Percentiles rank a stretch among this genome's conserved stretches.
Conservation (phyloP, 2,797 vertebrate species). For the Aplochiton taeniatus region DNA sequence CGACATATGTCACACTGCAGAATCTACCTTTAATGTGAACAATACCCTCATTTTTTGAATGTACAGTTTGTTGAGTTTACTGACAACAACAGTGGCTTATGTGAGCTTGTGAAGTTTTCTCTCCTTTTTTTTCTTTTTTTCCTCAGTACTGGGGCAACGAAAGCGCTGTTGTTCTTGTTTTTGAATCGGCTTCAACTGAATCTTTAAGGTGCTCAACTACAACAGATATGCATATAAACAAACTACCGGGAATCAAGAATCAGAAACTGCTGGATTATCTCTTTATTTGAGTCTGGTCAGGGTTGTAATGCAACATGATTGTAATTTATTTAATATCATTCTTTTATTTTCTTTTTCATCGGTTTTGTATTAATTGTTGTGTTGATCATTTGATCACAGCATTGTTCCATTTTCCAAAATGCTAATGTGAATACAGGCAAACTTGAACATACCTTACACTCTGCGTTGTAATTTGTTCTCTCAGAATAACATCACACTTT, state of each 20-base stretch:
- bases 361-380: constrained; percentile 41
- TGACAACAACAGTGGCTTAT: constrained; percentile 60
- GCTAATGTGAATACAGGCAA: constrained; percentile 49
- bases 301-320: constrained; percentile 64
- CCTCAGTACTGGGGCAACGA: not conserved
- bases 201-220: constrained; percentile 63
- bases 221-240: constrained; percentile 23
- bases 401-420: constrained; percentile 40
- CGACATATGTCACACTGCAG: not conserved
- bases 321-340: constrained; percentile 52
- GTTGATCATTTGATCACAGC: constrained; percentile 40
- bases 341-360: constrained; percentile 31
- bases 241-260: constrained; percentile 55
- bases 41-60: constrained; percentile 68
- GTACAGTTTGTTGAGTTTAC: constrained; percentile 56
- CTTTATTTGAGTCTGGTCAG: constrained; percentile 40
- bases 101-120: constrained; percentile 44
- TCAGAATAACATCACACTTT: not conserved
- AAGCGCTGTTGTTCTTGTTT: constrained; percentile 33
- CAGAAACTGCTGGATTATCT: constrained; percentile 48
- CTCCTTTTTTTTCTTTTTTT: constrained; percentile 36
- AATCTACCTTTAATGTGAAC: constrained; percentile 31
- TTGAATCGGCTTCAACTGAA: constrained; percentile 48
- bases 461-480: constrained; percentile 24
- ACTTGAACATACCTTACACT: constrained; percentile 24